Base-by-base conservation (phyloP, 2,888 invertebrate species). In the Leucoma salicis region DNA sequence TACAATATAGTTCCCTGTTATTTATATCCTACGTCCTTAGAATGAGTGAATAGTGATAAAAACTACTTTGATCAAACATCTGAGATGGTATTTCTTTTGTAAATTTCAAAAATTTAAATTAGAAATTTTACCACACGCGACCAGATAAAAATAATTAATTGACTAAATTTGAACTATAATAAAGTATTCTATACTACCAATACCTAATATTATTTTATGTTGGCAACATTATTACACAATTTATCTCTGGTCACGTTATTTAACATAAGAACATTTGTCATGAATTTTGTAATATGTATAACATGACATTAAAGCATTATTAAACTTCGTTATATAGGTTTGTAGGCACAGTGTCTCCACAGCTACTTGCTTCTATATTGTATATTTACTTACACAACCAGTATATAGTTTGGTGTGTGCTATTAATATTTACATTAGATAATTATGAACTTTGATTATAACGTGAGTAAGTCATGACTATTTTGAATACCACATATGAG, bases 51-150 rank as follows among this genome's bases (percentile, higher is more conserved):
- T n/a, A n/a, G n/a, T n/a, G n/a, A n/a, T n/a, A 21, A 21, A 2
- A 21, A 21, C 8, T 21, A 21, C 5, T 21, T 54, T 48, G 51
- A 54, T 62, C 63, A 58, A 58, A 58, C 58, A 62, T 61, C 43
- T 25, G 42, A 49, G 34, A 49, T 44, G 43, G 8, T 35, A 35
- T 40, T 31, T 18, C 41, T 42, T 40, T 45, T 39, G 18, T 36
- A 31, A 39, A n/a, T n/a, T n/a, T n/a, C n/a, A n/a, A n/a, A n/a
- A n/a, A n/a, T n/a, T n/a, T n/a, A n/a, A n/a, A n/a, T n/a, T n/a
- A n/a, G 24, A 47, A 15, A 44, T 29, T 14, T 15, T 31, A 4
- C n/a, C n/a, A 39, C 42, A 39, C 2, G 34, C 37, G 53, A 40
- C 47, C 45, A 50, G 41, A 11, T 31, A 38, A 28, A n/a, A 10